phyloP scores from a whole-genome alignment of 2,888 invertebrate genomes.

The Diarsia rubi region DNA sequence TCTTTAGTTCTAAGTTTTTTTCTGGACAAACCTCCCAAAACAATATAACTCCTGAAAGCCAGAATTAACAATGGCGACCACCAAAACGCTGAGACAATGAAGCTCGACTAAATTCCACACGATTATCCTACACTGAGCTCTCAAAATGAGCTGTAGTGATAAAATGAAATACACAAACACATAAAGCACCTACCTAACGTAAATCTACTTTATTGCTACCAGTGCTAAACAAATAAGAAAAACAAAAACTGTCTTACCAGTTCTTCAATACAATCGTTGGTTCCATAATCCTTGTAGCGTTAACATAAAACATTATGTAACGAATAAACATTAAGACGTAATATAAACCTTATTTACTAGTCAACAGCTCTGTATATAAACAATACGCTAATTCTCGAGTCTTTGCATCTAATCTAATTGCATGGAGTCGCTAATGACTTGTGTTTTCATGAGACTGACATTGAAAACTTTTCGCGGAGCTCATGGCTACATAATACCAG shows the following conservation, averaged over 20 bases:
- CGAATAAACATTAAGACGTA: conserved; percentile 9
- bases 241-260: conserved; percentile 78
- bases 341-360: conserved; percentile 28
- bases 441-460: conserved; percentile 1
- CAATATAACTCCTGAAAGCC: too few relatives aligned
- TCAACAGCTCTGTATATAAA: conserved; percentile 2
- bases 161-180: neutral
- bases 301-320: conserved; percentile 58
- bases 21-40: too few relatives aligned
- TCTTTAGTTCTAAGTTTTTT: neutral
- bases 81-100: too few relatives aligned
- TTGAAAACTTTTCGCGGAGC: too few relatives aligned
- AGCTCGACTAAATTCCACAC: too few relatives aligned
- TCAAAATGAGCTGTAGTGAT: too few relatives aligned
- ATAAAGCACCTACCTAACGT: neutral
- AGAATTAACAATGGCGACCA: too few relatives aligned
- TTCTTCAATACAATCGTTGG: conserved; percentile 83
- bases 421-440: conserved; percentile 8
- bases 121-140: too few relatives aligned
- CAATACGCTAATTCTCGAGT: conserved; percentile 27
- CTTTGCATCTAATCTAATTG: conserved; percentile 15
- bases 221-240: neutral
- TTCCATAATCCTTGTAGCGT: conserved; percentile 82
- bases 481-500: too few relatives aligned
- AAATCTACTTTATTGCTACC: neutral